Base-by-base conservation (phyloP, 2,797 vertebrate species). In the Amphiprion clarkii region DNA sequence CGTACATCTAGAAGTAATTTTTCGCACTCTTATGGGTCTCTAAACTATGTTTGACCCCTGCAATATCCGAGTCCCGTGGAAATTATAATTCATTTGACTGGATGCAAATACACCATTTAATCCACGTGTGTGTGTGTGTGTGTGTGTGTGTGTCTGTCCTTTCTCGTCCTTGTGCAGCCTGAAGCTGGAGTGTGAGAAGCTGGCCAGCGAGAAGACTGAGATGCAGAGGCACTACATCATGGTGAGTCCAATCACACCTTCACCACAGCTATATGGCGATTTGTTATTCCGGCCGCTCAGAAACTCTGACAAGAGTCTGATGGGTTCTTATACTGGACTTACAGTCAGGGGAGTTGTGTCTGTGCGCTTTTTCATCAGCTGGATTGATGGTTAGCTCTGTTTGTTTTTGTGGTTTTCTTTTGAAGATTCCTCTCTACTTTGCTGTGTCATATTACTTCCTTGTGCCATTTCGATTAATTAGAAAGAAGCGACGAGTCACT, bases 181-280 rank as follows among this genome's bases (percentile, higher is more conserved):
- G 95, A 99, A 99, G 84, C 94, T 99, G 95, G 97, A 99, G 94
- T 99, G 97, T 95, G 97, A 99, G 94, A 99, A 99, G 93, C 91
- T 99, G 94, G 97, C 97, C 91, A 97, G 97, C 6, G 97, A 99
- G 94, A 99, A 99, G 94, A 99, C 97, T 14, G 97, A 98, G 95
- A 98, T 99, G 97, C 97, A 99, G 93, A 95, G 97, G 79, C 97
- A 99, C 94, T 99, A 99, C 92, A 97, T 99, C 90, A 99, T 99
- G 97, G 97, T 98, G 95, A 94, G 96, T 89, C 66, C 71, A 71
- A 56, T 81, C 76, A 77, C 60, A 60, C 23, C 27, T 74, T 78
- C 44, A 46, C 23, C 33, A 17, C 49, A 70, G 64, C 70, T 78
- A 19, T 13, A 29, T 8, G 2, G 36, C 23, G 54, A 78, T 70